Percentiles rank a stretch among this genome's conserved stretches.
Evolutionary conservation across 2,113 vertebrate genomes (phyloP).

Genomic region (Alligator mississippiensis): DNA sequence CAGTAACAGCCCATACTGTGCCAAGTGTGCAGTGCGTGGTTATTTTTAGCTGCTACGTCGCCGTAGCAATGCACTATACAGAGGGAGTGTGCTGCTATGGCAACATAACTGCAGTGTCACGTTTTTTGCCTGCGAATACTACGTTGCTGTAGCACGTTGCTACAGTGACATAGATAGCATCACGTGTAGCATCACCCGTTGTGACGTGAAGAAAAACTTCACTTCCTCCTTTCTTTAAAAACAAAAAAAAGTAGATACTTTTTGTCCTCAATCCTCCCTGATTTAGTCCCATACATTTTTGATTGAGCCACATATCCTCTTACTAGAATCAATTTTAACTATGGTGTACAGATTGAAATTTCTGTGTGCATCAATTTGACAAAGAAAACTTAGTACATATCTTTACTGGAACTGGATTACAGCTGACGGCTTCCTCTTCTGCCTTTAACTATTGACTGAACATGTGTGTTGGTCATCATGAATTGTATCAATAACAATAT

Average conservation of each 20-base stretch:
- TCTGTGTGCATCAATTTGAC: constrained; percentile 53
- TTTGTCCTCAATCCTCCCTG: constrained; percentile 52
- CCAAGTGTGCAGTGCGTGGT: too few species aligned
- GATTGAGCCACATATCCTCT: constrained; percentile 61
- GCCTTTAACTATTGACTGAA: constrained; percentile 10
- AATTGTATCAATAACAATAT: not conserved
- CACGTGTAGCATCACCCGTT: too few species aligned
- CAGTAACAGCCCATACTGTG: too few species aligned
- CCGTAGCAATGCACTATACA: too few species aligned
- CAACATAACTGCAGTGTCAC: too few species aligned
- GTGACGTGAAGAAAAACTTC: constrained; percentile 6
- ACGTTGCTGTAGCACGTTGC: too few species aligned
- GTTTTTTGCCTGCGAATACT: too few species aligned
- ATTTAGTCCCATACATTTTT: constrained; percentile 50
- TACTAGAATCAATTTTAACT: constrained; percentile 59
- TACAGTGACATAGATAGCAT: too few species aligned
- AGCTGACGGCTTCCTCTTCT: constrained; percentile 34
- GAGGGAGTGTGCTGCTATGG: too few species aligned
- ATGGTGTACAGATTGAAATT: constrained; percentile 62
- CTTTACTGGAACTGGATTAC: constrained; percentile 51
- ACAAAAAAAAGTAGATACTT: not conserved
- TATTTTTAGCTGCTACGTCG: too few species aligned
- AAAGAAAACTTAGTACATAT: constrained; percentile 54
- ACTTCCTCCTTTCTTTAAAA: not conserved
- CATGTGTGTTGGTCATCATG: not conserved